Evolutionary conservation across 2,113 vertebrate species (phyloP).

Genomic region (Paratilapia polleni): DNA sequence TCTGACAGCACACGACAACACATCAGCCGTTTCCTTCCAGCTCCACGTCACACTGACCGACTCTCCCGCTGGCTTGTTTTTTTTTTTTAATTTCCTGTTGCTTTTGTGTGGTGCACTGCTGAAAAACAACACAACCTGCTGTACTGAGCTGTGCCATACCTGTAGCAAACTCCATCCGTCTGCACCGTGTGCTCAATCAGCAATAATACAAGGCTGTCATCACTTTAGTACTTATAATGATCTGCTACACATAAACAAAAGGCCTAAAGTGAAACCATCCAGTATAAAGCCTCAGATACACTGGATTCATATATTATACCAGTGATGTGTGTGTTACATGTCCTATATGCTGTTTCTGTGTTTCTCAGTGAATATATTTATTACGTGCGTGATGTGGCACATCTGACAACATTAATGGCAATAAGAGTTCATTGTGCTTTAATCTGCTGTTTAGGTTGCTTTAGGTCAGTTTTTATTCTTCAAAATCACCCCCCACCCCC

Average conservation of each 20-base stretch:
- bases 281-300: slow-evolving; percentile 4
- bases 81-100: background rate
- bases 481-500: too few relatives aligned
- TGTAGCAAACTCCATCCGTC: slow-evolving; percentile 30
- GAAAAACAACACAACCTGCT: background rate
- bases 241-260: background rate
- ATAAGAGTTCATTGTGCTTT: slow-evolving; percentile 10
- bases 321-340: background rate
- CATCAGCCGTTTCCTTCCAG: background rate
- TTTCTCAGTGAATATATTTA: slow-evolving; percentile 17
- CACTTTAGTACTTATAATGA: background rate
- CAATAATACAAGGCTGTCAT: slow-evolving; percentile 37
- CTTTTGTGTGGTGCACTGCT: slow-evolving; percentile 4
- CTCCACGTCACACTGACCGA: background rate
- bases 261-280: background rate
- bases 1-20: background rate
- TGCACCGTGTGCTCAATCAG: slow-evolving; percentile 7
- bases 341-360: background rate
- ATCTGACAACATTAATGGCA: background rate
- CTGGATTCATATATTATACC: background rate
- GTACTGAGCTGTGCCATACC: slow-evolving; percentile 24
- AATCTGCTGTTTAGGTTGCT: background rate
- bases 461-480: background rate
- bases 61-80: background rate
- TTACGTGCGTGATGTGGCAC: background rate